These are phyloP conservation scores for Pristiophorus japonicus DNA, from an alignment of 2,113 vertebrate genomes.

Conservation along the genomic window DNA sequence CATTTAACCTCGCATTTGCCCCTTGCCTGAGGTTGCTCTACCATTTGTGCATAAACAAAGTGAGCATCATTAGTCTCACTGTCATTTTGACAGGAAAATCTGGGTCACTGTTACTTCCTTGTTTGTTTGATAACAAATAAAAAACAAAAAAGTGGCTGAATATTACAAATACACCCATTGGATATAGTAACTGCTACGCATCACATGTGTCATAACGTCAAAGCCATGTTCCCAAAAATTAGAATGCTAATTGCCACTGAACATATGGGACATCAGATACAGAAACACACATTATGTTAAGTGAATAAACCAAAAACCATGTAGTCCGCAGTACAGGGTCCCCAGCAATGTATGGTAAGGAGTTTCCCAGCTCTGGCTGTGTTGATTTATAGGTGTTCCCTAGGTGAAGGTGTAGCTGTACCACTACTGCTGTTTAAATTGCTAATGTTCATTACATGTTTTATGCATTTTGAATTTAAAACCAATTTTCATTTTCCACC, in stretches of 20 bases:
- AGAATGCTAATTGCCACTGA: not conserved
- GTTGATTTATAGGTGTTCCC: not conserved
- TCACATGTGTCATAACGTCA: not conserved
- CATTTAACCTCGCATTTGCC: not conserved
- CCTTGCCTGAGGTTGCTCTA: not conserved
- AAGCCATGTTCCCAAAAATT: not conserved
- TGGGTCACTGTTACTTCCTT: not conserved
- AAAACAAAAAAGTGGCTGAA: not conserved
- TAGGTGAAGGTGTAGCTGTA: not conserved
- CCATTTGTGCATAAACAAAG: not conserved
- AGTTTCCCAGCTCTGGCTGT: not conserved
- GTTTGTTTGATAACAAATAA: not conserved
- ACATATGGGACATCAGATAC: not conserved
- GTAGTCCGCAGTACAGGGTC: not conserved
- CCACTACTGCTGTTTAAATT: not conserved
- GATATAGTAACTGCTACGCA: not conserved
- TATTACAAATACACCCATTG: not conserved
- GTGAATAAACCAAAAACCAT: not conserved
- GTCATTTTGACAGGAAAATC: not conserved
- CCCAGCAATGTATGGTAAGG: too few species aligned
- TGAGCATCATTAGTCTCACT: not conserved
- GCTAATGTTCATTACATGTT: not conserved
- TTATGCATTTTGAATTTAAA: not conserved
- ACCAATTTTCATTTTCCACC: not conserved
- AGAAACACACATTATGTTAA: not conserved